Percentiles rank a stretch among this genome's conserved stretches.
phyloP scores from a whole-genome alignment of 2,797 vertebrate species.

The Pantherophis alleghaniensis region DNA sequence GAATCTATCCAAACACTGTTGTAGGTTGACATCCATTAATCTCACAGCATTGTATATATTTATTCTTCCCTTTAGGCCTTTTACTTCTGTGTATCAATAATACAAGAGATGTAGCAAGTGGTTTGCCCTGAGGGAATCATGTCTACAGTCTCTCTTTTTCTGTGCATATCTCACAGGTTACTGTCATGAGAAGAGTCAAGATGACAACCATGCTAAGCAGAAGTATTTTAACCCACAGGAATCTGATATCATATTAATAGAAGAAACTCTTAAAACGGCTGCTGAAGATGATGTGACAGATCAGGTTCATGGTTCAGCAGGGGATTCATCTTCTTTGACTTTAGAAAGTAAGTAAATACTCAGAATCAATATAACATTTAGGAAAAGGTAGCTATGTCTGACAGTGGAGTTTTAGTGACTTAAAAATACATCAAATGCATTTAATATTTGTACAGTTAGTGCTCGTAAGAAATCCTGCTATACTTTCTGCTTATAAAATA shows the following conservation, averaged over 20 bases:
- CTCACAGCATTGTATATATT: not conserved
- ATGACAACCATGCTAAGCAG: constrained; percentile 65
- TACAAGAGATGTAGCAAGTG: constrained; percentile 9
- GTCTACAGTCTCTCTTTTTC: constrained; percentile 33
- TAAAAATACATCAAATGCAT: not conserved
- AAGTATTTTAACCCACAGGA: constrained; percentile 70
- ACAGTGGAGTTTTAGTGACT: not conserved
- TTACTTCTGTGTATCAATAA: not conserved
- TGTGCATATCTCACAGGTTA: constrained; percentile 69
- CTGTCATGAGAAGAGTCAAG: constrained; percentile 69
- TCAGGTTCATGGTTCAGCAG: constrained; percentile 58
- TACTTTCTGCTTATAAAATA: not conserved
- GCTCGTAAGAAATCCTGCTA: not conserved
- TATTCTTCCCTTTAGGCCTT: not conserved
- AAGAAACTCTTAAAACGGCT: constrained; percentile 50
- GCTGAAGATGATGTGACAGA: constrained; percentile 54
- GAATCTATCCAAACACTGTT: not conserved
- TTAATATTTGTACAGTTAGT: not conserved
- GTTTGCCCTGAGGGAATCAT: not conserved
- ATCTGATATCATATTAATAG: constrained; percentile 57
- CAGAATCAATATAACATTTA: not conserved
- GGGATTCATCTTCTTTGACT: constrained; percentile 64
- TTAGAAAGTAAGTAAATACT: constrained; percentile 75
- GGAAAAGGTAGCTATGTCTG: not conserved
- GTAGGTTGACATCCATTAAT: not conserved